Percentiles rank a stretch among this genome's conserved stretches.
These are phyloP conservation scores for Pachypsylla venusta DNA, from an alignment of 1,140 invertebrate species.

Conservation along the genomic window DNA sequence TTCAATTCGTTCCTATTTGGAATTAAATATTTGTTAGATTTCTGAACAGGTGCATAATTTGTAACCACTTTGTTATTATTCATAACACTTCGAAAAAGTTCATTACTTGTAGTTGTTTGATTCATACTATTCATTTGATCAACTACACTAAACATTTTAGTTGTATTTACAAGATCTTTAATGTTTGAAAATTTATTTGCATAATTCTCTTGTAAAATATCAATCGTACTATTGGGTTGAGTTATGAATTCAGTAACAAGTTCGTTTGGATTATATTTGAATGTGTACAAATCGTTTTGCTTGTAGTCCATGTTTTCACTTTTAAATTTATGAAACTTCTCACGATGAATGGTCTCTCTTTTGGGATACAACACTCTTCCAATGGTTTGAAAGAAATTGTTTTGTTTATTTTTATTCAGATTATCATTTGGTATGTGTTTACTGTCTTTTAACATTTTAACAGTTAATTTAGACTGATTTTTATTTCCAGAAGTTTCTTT, in stretches of 20 bases:
- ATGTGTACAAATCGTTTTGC: not conserved
- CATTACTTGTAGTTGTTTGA: not conserved
- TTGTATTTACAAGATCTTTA: not conserved
- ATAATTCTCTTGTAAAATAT: slow-evolving; percentile 3
- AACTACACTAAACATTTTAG: not conserved
- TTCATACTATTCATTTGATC: slow-evolving; percentile 10
- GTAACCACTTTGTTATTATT: not conserved
- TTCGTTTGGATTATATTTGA: not conserved
- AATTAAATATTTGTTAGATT: not conserved
- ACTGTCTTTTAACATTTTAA: slow-evolving; percentile 1
- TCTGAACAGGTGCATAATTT: not conserved
- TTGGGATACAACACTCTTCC: slow-evolving; percentile 3
- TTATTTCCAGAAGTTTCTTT: not conserved
- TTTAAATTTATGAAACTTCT: not conserved
- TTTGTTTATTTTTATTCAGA: not conserved
- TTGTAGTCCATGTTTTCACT: not conserved
- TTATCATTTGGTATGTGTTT: not conserved
- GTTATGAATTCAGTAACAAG: slow-evolving; percentile 2
- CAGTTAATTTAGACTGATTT: not conserved
- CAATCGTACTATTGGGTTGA: not conserved
- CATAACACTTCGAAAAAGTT: not conserved
- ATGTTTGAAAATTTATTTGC: not conserved
- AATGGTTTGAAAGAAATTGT: not conserved
- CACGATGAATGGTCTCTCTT: not conserved
- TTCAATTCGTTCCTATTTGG: not conserved